Evolutionary conservation across 2,888 invertebrate genomes (phyloP).

Genomic region (Caenorhabditis afra): DNA sequence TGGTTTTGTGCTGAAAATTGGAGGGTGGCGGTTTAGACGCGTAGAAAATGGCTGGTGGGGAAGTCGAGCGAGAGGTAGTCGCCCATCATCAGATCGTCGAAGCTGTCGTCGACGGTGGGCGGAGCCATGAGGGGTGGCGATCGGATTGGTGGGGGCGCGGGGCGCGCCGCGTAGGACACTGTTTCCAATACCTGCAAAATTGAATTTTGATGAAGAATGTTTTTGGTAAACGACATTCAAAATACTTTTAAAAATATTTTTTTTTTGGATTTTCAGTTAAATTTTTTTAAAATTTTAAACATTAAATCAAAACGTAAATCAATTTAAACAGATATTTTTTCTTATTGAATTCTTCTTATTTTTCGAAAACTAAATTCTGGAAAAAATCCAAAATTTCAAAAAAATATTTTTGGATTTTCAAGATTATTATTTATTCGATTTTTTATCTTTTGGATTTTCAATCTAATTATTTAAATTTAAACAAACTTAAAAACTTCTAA

Average conservation of each 20-base stretch:
- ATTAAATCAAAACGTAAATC: too few species aligned
- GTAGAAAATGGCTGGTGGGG: conserved; percentile 49
- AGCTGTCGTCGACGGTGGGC: conserved; percentile 9
- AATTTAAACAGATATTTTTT: too few species aligned
- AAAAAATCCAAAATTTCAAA: too few species aligned
- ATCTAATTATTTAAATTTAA: too few species aligned
- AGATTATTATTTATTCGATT: too few species aligned
- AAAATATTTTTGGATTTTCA: too few species aligned
- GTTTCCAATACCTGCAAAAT: conserved; percentile 50
- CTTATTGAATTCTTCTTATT: too few species aligned
- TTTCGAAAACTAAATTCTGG: too few species aligned
- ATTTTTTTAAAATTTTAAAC: too few species aligned
- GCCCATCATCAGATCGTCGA: conserved; percentile 22
- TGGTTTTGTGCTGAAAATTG: not conserved
- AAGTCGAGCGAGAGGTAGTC: conserved; percentile 34
- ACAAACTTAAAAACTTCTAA: too few species aligned
- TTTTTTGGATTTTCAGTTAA: too few species aligned
- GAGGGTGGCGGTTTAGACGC: conserved; percentile 27
- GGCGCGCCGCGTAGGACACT: conserved; percentile 27
- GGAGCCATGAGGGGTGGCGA: conserved; percentile 6
- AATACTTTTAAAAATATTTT: not conserved
- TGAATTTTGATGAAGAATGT: not conserved
- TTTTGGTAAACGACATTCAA: not conserved
- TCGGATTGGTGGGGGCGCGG: conserved; percentile 16
- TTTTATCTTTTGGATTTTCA: too few species aligned